phyloP scores from a whole-genome alignment of 1,140 invertebrate species.

The Anagrus nilaparvatae region DNA sequence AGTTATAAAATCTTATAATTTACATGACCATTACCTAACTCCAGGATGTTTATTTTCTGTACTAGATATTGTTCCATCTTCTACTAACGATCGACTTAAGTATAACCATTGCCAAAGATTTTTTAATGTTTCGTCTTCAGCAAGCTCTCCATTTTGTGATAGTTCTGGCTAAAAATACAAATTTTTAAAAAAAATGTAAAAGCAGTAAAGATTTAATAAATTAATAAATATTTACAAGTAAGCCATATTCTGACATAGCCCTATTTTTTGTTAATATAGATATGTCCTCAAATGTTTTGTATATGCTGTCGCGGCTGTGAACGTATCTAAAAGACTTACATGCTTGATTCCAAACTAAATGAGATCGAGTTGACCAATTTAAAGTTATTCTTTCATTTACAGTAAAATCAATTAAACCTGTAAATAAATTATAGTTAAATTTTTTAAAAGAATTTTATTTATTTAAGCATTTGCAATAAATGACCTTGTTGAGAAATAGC shows the following conservation, averaged over 20 bases:
- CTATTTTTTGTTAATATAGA: conserved; percentile 60
- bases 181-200: not conserved
- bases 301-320: conserved; percentile 45
- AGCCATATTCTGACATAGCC: conserved; percentile 66
- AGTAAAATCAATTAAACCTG: conserved; percentile 58
- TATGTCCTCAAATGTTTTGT: conserved; percentile 55
- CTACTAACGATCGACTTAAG: conserved; percentile 57
- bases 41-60: conserved; percentile 57
- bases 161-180: conserved; percentile 28
- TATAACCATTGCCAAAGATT: conserved; percentile 68
- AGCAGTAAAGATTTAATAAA: too few relatives aligned
- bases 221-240: conserved; percentile 47
- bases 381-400: conserved; percentile 74
- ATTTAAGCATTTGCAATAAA: not conserved
- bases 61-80: conserved; percentile 51
- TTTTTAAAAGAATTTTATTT: not conserved
- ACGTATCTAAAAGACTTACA: conserved; percentile 55
- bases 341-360: conserved; percentile 64
- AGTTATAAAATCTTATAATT: conserved; percentile 3
- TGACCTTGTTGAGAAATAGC: conserved; percentile 52
- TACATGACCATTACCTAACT: conserved; percentile 36
- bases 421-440: conserved; percentile 24
- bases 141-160: conserved; percentile 52
- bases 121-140: conserved; percentile 52
- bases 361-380: conserved; percentile 62